Percentiles rank a stretch among this genome's conserved stretches.
These are phyloP conservation scores for Diuraphis noxia DNA, from an alignment of 1,140 invertebrate genomes.

Conservation along the genomic window DNA sequence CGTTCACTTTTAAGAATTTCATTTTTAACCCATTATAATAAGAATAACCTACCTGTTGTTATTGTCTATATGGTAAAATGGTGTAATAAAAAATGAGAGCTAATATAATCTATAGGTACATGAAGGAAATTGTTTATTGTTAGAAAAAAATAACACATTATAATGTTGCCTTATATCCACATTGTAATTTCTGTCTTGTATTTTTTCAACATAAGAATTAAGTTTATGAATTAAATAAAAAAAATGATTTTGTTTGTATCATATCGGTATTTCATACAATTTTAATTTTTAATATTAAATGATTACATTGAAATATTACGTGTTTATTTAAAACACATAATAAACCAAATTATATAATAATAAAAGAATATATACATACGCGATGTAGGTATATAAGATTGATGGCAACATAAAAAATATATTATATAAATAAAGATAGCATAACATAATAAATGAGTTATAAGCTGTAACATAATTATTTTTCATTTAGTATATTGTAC, in stretches of 20 bases:
- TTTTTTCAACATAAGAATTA: neutral
- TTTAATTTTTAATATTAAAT: neutral
- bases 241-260: neutral
- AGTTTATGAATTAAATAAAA: neutral
- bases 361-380: neutral
- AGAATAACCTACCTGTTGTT: neutral
- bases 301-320: neutral
- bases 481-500: neutral
- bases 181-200: neutral
- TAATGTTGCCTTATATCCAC: neutral
- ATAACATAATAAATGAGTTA: neutral
- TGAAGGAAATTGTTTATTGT: neutral
- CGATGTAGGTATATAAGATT: neutral
- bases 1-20: neutral
- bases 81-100: neutral
- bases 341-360: neutral
- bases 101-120: neutral
- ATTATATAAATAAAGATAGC: neutral
- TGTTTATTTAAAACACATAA: neutral
- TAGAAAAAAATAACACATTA: neutral
- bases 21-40: slow-evolving; percentile 5
- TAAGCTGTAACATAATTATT: neutral
- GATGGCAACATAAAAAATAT: neutral
- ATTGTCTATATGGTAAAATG: neutral
- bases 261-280: neutral